Evolutionary conservation across 2,888 invertebrate genomes (phyloP).

Genomic region (Elaeidobius kamerunicus): DNA sequence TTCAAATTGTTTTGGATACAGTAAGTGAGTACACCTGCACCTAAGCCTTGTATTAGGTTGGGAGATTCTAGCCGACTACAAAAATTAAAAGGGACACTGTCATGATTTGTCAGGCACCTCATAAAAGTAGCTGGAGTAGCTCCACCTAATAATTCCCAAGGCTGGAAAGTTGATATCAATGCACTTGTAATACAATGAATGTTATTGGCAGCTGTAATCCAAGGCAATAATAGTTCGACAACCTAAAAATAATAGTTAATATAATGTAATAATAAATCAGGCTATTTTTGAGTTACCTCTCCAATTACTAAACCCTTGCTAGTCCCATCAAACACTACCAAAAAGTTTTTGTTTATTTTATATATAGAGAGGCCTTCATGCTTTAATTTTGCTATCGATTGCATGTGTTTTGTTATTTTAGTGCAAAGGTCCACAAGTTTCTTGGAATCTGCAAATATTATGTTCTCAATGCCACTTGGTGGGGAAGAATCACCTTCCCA

Average conservation of each 20-base stretch:
- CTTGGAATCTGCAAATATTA: slow-evolving; percentile 37
- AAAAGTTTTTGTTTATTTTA: slow-evolving; percentile 31
- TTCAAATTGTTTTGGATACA: slow-evolving; percentile 38
- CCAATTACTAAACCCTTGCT: slow-evolving; percentile 35
- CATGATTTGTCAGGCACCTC: slow-evolving; percentile 36
- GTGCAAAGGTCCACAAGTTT: slow-evolving; percentile 21
- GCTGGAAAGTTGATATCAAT: slow-evolving; percentile 40
- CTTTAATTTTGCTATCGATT: slow-evolving; percentile 22
- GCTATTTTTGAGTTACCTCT: slow-evolving; percentile 39
- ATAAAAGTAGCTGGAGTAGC: slow-evolving; percentile 37
- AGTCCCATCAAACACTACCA: slow-evolving; percentile 33
- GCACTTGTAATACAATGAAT: slow-evolving; percentile 42
- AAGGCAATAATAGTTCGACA: slow-evolving; percentile 39
- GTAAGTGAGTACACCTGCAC: slow-evolving; percentile 44
- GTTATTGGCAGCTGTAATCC: slow-evolving; percentile 40
- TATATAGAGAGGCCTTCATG: slow-evolving; percentile 34
- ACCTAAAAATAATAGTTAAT: slow-evolving; percentile 42
- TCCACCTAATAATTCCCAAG: slow-evolving; percentile 32
- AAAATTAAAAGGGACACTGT: slow-evolving; percentile 24
- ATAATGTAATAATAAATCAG: no score
- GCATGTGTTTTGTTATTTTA: slow-evolving; percentile 27
- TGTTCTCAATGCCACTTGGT: slow-evolving; percentile 32
- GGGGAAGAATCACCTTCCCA: slow-evolving; percentile 34
- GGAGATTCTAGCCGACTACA: slow-evolving; percentile 43
- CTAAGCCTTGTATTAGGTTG: slow-evolving; percentile 46